A percentile compares a stretch with the other conserved stretches of the same genome.
These are phyloP conservation scores for Aythya baeri DNA, from an alignment of 2,113 vertebrate species.

Conservation along the genomic window DNA sequence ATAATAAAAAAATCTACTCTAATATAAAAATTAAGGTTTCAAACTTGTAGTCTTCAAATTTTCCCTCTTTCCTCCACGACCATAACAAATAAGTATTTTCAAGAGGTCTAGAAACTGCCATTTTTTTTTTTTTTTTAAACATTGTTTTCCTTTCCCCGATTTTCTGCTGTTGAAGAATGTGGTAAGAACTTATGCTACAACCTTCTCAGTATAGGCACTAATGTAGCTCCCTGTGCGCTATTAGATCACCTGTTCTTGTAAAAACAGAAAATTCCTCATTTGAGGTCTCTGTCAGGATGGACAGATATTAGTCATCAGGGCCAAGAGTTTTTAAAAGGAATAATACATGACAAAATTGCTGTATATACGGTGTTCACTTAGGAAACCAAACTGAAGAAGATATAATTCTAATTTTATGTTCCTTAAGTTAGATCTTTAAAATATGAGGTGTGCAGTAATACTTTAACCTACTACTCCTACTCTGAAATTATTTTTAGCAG, in stretches of 20 bases:
- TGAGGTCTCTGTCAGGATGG: background rate
- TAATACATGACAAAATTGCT: background rate
- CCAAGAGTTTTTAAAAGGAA: background rate
- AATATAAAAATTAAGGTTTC: background rate
- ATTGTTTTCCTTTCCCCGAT: background rate
- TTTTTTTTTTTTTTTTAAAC: background rate
- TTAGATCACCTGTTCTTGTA: background rate
- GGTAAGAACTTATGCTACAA: background rate
- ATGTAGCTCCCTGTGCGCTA: background rate
- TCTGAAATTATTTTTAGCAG: background rate
- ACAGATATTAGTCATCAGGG: background rate
- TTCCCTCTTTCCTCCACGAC: background rate
- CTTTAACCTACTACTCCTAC: background rate
- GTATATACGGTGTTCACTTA: background rate
- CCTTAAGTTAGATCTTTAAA: background rate
- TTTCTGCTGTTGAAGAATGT: background rate
- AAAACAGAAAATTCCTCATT: background rate
- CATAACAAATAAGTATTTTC: background rate
- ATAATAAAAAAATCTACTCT: no score
- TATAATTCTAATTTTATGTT: background rate
- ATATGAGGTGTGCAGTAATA: background rate
- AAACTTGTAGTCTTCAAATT: background rate
- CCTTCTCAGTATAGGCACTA: background rate
- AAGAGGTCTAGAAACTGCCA: background rate
- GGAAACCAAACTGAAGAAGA: background rate